These are phyloP conservation scores for Chelmon rostratus DNA, from an alignment of 2,797 vertebrate genomes.

Conservation along the genomic window DNA sequence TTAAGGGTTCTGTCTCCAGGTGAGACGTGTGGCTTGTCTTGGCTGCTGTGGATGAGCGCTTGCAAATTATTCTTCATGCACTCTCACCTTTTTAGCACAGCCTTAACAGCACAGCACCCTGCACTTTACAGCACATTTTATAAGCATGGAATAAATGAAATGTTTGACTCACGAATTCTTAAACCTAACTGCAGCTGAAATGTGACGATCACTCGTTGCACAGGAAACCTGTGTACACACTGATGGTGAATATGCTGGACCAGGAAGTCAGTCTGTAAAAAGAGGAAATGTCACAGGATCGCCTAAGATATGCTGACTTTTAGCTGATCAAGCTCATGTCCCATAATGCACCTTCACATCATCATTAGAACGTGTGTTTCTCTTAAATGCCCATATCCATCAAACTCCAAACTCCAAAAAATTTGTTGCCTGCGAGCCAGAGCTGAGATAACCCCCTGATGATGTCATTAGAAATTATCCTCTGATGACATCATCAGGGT, in stretches of 20 bases:
- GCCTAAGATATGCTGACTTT: not conserved
- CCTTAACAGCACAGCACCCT: not conserved
- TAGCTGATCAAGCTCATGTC: not conserved
- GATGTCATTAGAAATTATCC: not conserved
- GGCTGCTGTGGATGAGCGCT: not conserved
- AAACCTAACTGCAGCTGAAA: not conserved
- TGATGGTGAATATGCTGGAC: not conserved
- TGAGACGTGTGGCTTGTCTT: constrained; percentile 29
- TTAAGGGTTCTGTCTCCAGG: not conserved
- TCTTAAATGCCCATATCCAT: not conserved
- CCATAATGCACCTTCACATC: constrained; percentile 2
- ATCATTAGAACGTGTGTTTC: not conserved
- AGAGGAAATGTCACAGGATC: not conserved
- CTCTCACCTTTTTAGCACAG: not conserved
- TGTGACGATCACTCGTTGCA: not conserved
- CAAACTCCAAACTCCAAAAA: too few relatives aligned
- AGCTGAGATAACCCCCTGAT: not conserved
- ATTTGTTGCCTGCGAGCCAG: not conserved
- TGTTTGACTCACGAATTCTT: not conserved
- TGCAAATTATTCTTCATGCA: constrained; percentile 7
- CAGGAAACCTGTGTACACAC: not conserved
- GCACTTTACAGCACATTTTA: not conserved
- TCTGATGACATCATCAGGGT: not conserved
- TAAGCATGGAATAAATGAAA: not conserved
- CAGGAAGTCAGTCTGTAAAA: not conserved